phyloP scores from a whole-genome alignment of 2,888 invertebrate species.

The Caenorhabditis virilis region DNA sequence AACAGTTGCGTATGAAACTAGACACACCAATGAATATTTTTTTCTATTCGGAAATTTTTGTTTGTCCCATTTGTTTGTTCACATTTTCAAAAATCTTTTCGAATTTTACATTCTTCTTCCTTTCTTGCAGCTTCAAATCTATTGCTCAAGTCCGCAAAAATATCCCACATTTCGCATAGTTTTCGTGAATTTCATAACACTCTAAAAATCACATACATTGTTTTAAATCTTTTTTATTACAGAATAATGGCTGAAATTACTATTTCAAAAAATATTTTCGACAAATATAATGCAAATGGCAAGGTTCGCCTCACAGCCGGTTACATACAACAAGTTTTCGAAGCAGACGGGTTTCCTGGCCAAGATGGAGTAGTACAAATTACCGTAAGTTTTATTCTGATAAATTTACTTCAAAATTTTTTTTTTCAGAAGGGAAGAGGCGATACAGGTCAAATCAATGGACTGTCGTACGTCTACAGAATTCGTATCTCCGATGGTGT shows the following conservation, averaged over 20 bases:
- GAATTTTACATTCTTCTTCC: not conserved
- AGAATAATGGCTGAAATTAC: constrained; percentile 15
- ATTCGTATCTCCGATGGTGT: constrained; percentile 24
- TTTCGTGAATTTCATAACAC: not conserved
- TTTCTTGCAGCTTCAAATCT: no score
- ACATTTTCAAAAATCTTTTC: not conserved
- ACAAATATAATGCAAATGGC: constrained; percentile 28
- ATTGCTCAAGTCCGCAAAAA: no score
- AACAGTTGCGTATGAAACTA: not conserved
- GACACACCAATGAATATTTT: no score
- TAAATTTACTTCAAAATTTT: no score
- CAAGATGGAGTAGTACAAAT: constrained; percentile 31
- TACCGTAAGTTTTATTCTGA: constrained; percentile 13
- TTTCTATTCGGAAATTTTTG: not conserved
- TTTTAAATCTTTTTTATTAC: not conserved
- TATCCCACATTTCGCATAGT: no score
- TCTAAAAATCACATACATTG: not conserved
- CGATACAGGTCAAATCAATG: constrained; percentile 10
- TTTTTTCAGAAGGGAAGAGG: constrained; percentile 25
- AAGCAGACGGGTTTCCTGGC: constrained; percentile 17
- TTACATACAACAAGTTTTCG: constrained; percentile 16
- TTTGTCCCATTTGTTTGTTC: not conserved
- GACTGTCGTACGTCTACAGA: constrained; percentile 14
- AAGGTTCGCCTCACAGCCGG: constrained; percentile 21
- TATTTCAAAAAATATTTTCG: constrained; percentile 12